Conservation (phyloP, 2,888 invertebrate species). For the Drepanosiphum platanoidis region DNA sequence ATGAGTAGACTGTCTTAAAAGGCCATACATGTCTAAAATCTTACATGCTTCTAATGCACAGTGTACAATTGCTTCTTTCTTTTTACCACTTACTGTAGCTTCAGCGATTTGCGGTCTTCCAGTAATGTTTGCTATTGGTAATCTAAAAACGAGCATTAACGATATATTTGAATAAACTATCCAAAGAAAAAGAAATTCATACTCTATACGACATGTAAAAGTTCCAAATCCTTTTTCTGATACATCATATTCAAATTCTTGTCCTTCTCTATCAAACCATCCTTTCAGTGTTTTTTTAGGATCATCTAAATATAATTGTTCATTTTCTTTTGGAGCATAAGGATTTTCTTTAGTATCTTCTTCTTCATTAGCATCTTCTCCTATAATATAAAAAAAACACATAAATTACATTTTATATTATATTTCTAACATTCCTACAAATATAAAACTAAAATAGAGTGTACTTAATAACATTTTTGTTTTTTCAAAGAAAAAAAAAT, state of each 20-base stretch:
- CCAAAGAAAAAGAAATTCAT: slow-evolving; percentile 64
- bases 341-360: slow-evolving; percentile 85
- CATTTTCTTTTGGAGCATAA: slow-evolving; percentile 82
- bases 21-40: slow-evolving; percentile 78
- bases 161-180: slow-evolving; percentile 9
- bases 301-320: slow-evolving; percentile 90
- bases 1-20: slow-evolving; percentile 86
- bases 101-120: slow-evolving; percentile 73
- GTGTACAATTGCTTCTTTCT: slow-evolving; percentile 91
- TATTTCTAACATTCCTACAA: too few relatives aligned
- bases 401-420: slow-evolving; percentile 17
- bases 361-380: slow-evolving; percentile 89
- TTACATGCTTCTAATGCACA: slow-evolving; percentile 96
- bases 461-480: neutral
- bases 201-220: slow-evolving; percentile 81
- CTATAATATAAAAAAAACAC: slow-evolving; percentile 66
- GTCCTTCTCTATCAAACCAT: slow-evolving; percentile 93
- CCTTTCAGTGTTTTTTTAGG: slow-evolving; percentile 94
- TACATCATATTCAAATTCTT: slow-evolving; percentile 85
- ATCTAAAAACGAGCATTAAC: slow-evolving; percentile 55
- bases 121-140: slow-evolving; percentile 62
- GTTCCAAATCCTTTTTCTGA: slow-evolving; percentile 87
- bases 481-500: neutral
- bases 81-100: slow-evolving; percentile 87
- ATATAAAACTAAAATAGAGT: too few relatives aligned